Conservation (phyloP, 2,113 vertebrate genomes). For the Pluvianellus socialis region DNA sequence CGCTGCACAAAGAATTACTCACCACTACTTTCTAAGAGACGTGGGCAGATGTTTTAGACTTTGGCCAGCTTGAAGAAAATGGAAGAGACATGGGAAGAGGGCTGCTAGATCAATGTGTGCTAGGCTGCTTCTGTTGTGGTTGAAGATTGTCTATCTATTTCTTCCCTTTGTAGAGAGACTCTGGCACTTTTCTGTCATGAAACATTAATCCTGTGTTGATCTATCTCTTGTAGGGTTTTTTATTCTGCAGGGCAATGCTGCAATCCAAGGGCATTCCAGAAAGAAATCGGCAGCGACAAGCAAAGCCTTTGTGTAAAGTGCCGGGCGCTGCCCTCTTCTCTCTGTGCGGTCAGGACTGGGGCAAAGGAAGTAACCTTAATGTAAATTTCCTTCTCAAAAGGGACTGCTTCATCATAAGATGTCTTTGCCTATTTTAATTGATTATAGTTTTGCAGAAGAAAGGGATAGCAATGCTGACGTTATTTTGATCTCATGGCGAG, state of each 20-base stretch:
- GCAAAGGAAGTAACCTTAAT: neutral
- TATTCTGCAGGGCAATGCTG: neutral
- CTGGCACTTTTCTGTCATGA: neutral
- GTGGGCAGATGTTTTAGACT: neutral
- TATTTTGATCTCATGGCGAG: neutral
- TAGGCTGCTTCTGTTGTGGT: neutral
- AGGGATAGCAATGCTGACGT: neutral
- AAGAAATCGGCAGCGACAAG: neutral
- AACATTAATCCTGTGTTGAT: neutral
- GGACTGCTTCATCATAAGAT: neutral
- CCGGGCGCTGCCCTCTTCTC: accelerated
- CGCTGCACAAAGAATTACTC: neutral
- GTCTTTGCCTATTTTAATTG: neutral
- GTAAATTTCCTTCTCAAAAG: neutral
- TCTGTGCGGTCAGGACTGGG: neutral
- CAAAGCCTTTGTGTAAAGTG: neutral
- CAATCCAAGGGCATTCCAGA: accelerated
- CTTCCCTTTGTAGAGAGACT: neutral
- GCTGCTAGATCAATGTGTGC: neutral
- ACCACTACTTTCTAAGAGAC: neutral
- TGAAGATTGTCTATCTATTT: neutral
- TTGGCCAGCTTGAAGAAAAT: neutral
- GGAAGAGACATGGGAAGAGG: neutral
- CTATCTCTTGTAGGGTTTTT: neutral
- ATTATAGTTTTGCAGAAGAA: neutral